Evolutionary conservation across 2,797 vertebrate species (phyloP).

Genomic region (Enteromius paludinosus): DNA sequence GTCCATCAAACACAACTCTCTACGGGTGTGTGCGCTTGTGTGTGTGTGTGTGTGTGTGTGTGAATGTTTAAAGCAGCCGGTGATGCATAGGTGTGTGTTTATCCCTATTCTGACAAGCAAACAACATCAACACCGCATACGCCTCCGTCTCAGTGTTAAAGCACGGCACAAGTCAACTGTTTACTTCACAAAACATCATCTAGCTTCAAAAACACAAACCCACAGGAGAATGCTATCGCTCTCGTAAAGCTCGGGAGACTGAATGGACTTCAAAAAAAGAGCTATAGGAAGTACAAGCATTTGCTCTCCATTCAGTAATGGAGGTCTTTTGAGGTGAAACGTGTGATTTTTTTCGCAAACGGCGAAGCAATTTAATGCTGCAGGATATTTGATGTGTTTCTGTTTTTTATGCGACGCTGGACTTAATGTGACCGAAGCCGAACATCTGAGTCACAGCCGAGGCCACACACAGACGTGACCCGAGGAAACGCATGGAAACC

Average conservation of each 20-base stretch:
- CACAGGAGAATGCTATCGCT: not conserved
- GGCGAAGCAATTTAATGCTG: not conserved
- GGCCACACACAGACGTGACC: constrained; percentile 35
- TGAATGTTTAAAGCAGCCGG: not conserved
- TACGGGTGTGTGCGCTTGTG: not conserved
- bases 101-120: constrained; percentile 33
- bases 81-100: constrained; percentile 27
- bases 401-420: constrained; percentile 27
- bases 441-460: constrained; percentile 20
- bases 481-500: constrained; percentile 22
- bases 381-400: constrained; percentile 12
- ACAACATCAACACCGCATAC: constrained; percentile 42
- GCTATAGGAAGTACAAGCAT: no score
- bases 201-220: not conserved
- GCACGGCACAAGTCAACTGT: not conserved
- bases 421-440: constrained; percentile 13
- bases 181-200: not conserved
- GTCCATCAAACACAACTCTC: constrained; percentile 46
- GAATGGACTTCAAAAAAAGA: not conserved
- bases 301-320: not conserved
- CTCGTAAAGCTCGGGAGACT: not conserved
- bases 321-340: not conserved
- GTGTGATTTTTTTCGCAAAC: not conserved
- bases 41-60: constrained; percentile 37
- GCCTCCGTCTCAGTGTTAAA: not conserved